These are phyloP conservation scores for Capricornis sumatraensis DNA, from an alignment of 2,113 vertebrate genomes.

Conservation along the genomic window DNA sequence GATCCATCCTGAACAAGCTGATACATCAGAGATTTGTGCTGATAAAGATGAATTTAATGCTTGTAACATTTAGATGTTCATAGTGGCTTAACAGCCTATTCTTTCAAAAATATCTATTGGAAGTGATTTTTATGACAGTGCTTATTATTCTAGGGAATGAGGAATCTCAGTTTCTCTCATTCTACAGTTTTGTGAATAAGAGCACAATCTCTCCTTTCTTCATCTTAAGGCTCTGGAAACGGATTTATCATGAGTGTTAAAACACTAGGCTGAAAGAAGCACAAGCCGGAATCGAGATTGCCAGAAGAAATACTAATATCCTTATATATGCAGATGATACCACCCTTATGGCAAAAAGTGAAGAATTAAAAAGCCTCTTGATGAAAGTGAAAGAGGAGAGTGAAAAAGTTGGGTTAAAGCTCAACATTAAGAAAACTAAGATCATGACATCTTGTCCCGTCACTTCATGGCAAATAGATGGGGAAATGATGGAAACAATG, in stretches of 20 bases:
- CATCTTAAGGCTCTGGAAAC: background rate
- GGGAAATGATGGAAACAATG: background rate
- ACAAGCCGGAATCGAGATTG: background rate
- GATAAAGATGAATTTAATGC: background rate
- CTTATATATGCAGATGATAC: background rate
- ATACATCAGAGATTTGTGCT: background rate
- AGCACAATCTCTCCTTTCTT: background rate
- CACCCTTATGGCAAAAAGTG: background rate
- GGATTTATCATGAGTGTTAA: background rate
- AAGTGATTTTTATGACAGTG: background rate
- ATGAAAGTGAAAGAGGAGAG: background rate
- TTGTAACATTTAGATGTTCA: background rate
- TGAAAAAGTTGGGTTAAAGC: background rate
- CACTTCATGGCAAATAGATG: background rate
- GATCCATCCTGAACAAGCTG: background rate
- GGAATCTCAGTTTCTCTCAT: background rate
- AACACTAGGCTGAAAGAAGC: background rate
- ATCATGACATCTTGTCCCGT: background rate
- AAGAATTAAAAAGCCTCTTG: background rate
- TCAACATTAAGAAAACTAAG: background rate
- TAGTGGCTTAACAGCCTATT: background rate
- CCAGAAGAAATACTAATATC: background rate
- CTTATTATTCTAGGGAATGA: background rate
- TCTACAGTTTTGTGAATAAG: background rate
- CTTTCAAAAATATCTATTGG: background rate